Evolutionary conservation across 2,888 invertebrate genomes (phyloP), one percentile per base, ranked within the genome.

Genomic region (Caenorhabditis panamensis): DNA sequence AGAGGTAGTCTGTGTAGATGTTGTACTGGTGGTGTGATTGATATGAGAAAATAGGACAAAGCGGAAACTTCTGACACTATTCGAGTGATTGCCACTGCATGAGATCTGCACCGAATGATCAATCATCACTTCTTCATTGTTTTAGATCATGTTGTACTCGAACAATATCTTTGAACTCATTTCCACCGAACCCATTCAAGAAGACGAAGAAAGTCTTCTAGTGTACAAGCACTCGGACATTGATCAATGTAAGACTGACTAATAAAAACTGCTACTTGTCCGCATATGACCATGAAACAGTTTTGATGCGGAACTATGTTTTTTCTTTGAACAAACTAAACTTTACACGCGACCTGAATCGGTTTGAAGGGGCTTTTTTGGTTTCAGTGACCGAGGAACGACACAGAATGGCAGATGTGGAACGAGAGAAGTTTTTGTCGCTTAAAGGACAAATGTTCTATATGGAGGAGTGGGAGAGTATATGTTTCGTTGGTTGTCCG

Each of bases 371-470:
- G 22, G 61, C 26, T 20, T 73, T 28, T 4, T n/a, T 11, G 24
- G 24, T 78, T 84, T 66, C 68, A 86, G 88, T 88, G 71, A 85
- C 83, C 8, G 94, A 95, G 31, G 95, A 95, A 80, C 94, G 88
- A 0, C 79, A 85, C 58, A 80, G 94, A 90, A 82, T 88, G 87
- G 37, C 78, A 5, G 87, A 84, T n/a, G 66, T 64, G 13, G 87
- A 88, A 18, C 68, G 73, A 6, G 82, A 83, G 44, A 86, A 85
- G 51, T 88, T 90, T 84, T 92, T 96, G 6, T 92, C 94, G 75
- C 92, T 96, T 1, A 96, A 96, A 83, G 97, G 97, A 87, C 97
- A 97, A 93, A 98, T 98, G 97, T 95, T 97, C 89, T 97, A 95
- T 92, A 96, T 98, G 96, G 95, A 95, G 87, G 96, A 96, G 91